These are phyloP conservation scores for Orbicella faveolata DNA, from an alignment of 64 coral and sea anemone genomes.

Conservation along the genomic window DNA sequence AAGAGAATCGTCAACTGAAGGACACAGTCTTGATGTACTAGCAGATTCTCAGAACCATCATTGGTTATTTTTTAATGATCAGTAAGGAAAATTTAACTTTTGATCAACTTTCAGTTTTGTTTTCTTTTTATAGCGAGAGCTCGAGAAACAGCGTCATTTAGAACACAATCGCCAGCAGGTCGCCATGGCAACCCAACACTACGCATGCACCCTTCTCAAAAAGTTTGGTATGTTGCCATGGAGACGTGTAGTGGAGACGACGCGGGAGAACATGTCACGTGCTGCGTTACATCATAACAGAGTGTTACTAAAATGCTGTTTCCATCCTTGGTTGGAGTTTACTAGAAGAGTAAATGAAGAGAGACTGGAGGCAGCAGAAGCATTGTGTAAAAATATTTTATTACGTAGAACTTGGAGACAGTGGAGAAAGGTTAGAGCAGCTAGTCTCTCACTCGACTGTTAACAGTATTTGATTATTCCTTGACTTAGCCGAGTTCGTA, in stretches of 20 bases:
- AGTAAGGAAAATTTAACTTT: not conserved
- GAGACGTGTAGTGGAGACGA: slow-evolving; percentile 73
- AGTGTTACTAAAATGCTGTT: slow-evolving; percentile 47
- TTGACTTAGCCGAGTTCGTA: not conserved
- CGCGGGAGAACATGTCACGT: slow-evolving; percentile 55
- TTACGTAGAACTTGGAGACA: slow-evolving; percentile 74
- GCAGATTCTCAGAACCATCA: too few species aligned
- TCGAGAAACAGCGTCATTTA: slow-evolving; percentile 83
- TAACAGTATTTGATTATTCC: too few species aligned
- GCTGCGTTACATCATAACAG: slow-evolving; percentile 53
- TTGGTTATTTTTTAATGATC: too few species aligned
- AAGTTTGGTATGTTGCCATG: slow-evolving; percentile 92
- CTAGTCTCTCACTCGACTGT: too few species aligned
- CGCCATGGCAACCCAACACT: slow-evolving; percentile 70
- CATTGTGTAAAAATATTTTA: slow-evolving; percentile 62
- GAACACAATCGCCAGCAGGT: slow-evolving; percentile 64
- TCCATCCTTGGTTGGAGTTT: slow-evolving; percentile 73
- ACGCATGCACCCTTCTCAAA: slow-evolving; percentile 47
- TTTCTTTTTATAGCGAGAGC: slow-evolving; percentile 66
- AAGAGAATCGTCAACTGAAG: not conserved
- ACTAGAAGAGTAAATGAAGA: slow-evolving; percentile 53
- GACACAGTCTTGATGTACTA: too few species aligned
- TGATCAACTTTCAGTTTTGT: not conserved
- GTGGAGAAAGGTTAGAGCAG: slow-evolving; percentile 81
- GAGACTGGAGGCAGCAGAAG: slow-evolving; percentile 67